Percentiles rank a stretch among this genome's conserved stretches.
These are phyloP conservation scores for Chironomus striatipennis DNA, from an alignment of 1,140 invertebrate genomes.

Conservation along the genomic window DNA sequence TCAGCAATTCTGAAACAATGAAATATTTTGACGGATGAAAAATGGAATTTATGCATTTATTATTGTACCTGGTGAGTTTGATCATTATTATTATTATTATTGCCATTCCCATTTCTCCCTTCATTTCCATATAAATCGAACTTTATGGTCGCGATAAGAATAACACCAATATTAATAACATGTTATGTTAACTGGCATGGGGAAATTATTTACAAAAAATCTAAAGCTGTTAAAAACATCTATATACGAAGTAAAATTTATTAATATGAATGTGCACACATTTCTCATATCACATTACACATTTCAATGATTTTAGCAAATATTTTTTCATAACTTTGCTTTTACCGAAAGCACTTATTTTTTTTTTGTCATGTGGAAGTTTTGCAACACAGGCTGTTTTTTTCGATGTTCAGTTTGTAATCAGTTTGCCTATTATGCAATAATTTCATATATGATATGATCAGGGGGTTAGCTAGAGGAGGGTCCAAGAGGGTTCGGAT, in stretches of 20 bases:
- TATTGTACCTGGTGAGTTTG: constrained; percentile 21
- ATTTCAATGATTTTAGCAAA: constrained; percentile 2
- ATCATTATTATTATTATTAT: not conserved
- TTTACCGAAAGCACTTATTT: not conserved
- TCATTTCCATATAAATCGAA: too few relatives aligned
- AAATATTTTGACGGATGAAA: constrained; percentile 20
- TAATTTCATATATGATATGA: too few relatives aligned
- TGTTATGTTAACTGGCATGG: not conserved
- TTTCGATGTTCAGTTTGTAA: not conserved
- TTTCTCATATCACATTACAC: not conserved
- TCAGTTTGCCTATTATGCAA: not conserved
- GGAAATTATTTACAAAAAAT: not conserved
- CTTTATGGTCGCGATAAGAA: not conserved
- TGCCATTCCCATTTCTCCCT: not conserved
- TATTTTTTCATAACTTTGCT: not conserved
- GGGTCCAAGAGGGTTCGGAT: too few relatives aligned
- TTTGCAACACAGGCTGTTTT: not conserved
- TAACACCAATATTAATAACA: not conserved
- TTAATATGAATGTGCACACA: not conserved
- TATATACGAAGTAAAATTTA: too few relatives aligned
- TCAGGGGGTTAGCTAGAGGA: too few relatives aligned
- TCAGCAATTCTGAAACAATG: constrained; percentile 20
- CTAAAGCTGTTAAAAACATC: too few relatives aligned
- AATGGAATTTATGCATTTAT: constrained; percentile 22
- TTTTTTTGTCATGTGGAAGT: too few relatives aligned